These are phyloP conservation scores for Dryobota labecula DNA, from an alignment of 2,888 invertebrate species.

Conservation along the genomic window DNA sequence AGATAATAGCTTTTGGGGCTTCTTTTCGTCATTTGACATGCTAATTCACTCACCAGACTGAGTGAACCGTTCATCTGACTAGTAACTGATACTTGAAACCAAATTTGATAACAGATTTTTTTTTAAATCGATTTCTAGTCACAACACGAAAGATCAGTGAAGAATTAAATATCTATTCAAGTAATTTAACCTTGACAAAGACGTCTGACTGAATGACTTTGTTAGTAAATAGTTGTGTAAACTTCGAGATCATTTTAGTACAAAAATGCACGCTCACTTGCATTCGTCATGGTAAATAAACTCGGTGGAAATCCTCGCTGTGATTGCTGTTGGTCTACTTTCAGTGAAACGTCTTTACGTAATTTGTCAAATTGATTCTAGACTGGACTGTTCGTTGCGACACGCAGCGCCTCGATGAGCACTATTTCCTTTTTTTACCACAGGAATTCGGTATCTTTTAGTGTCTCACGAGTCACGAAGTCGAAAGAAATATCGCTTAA, in stretches of 20 bases:
- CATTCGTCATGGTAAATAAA: constrained; percentile 74
- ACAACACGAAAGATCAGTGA: constrained; percentile 20
- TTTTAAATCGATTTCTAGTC: constrained; percentile 4
- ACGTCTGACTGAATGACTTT: constrained; percentile 58
- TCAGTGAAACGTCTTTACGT: constrained; percentile 73
- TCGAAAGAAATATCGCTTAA: constrained; percentile 32
- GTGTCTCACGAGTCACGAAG: constrained; percentile 24
- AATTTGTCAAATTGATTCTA: constrained; percentile 76
- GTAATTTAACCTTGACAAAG: constrained; percentile 62
- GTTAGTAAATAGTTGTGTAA: constrained; percentile 66
- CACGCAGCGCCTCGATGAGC: constrained; percentile 54
- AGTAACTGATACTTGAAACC: neutral
- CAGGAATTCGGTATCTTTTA: constrained; percentile 36
- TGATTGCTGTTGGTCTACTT: constrained; percentile 75
- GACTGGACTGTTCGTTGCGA: constrained; percentile 61
- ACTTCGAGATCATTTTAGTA: constrained; percentile 57
- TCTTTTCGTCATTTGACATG: constrained; percentile 16
- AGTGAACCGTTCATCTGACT: neutral
- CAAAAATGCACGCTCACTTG: constrained; percentile 68
- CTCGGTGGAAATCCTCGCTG: constrained; percentile 69
- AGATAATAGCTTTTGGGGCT: constrained; percentile 37
- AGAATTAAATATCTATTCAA: constrained; percentile 12
- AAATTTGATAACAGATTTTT: constrained; percentile 2
- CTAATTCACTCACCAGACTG: constrained; percentile 12
- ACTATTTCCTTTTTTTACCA: constrained; percentile 52